Conservation (phyloP, 2,797 vertebrate species). For the Notamacropus eugenii region DNA sequence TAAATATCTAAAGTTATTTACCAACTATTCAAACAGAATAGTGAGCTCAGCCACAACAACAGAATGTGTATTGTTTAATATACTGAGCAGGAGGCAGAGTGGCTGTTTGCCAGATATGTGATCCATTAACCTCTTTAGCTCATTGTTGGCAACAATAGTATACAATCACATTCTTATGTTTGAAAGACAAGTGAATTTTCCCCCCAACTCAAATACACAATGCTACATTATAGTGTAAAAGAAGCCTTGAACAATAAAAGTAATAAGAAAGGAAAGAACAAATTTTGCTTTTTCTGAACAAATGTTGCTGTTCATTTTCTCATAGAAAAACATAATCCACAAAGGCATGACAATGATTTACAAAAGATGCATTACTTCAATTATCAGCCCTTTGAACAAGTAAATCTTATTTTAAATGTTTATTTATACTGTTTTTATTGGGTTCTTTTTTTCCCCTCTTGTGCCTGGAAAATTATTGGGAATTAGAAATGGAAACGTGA, state of each 20-base stretch:
- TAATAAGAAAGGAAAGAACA: conserved; percentile 72
- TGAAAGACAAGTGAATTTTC: conserved; percentile 81
- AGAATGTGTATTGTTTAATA: conserved; percentile 69
- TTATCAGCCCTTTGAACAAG: conserved; percentile 42
- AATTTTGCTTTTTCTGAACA: conserved; percentile 41
- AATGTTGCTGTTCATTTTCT: conserved; percentile 73
- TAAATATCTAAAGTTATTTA: conserved; percentile 78
- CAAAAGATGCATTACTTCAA: conserved; percentile 53
- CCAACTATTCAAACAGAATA: conserved; percentile 62
- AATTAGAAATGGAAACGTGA: neutral
- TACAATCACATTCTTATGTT: conserved; percentile 80
- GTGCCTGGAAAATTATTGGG: neutral
- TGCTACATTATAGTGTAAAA: conserved; percentile 74
- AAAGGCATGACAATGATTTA: conserved; percentile 50
- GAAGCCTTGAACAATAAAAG: conserved; percentile 72
- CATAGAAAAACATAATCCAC: conserved; percentile 44
- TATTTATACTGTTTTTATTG: conserved; percentile 44
- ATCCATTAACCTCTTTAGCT: conserved; percentile 87
- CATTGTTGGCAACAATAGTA: conserved; percentile 84
- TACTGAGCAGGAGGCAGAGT: conserved; percentile 66
- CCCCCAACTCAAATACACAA: conserved; percentile 66
- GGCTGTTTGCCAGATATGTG: conserved; percentile 83
- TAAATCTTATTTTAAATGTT: conserved; percentile 57
- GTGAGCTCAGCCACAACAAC: conserved; percentile 72
- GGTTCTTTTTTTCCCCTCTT: conserved; percentile 24